Evolutionary conservation across 2,113 vertebrate species (phyloP), one percentile per base, ranked within the genome.

Genomic region (Paradisaea rubra): DNA sequence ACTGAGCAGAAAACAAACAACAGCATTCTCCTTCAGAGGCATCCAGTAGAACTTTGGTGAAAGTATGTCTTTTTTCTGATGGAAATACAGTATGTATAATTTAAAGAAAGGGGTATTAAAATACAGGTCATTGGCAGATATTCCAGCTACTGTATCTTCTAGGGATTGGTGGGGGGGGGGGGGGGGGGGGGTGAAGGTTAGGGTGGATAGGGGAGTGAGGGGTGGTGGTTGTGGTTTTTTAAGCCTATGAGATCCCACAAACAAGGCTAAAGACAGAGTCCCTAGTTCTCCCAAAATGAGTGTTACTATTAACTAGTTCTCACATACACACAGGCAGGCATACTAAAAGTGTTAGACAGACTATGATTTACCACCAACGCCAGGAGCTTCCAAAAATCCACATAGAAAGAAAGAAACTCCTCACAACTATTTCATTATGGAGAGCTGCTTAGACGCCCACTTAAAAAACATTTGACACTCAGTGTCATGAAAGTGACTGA

Each of bases 1-100:
- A 86, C 74, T 33, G 19, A 88, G 71, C 19, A 94, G 25, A 41
- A 71, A 47, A 57, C 24, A 88, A 92, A 85, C n/a, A 57, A n/a
- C 4, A 22, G 41, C 28, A 72, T 27, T 65, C 61, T 81, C 81
- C 47, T 82, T 71, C 79, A 79, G 24, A 7, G 11, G 24, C 33
- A 82, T 18, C 44, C 61, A 76, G 15, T 0, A 71, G 45, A 72
- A 41, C 54, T 70, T 37, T 28, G 15, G 42, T 56, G 42, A 37
- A 76, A 52, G 6, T 30, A 15, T 13, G 7, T 53, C 30, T 50
- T 64, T 45, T 52, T 49, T 77, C 30, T 80, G 35, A 20, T 72
- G 17, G n/a, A 81, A 84, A 70, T 15, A 66, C 3, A 72, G 2
- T 4, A 49, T 0, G 13, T 15, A 63, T 57, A 44, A 39, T 53